A percentile compares a stretch with the other conserved stretches of the same genome.
Evolutionary conservation across 2,113 vertebrate genomes (phyloP).

Genomic region (Speoplatyrhinus poulsoni): DNA sequence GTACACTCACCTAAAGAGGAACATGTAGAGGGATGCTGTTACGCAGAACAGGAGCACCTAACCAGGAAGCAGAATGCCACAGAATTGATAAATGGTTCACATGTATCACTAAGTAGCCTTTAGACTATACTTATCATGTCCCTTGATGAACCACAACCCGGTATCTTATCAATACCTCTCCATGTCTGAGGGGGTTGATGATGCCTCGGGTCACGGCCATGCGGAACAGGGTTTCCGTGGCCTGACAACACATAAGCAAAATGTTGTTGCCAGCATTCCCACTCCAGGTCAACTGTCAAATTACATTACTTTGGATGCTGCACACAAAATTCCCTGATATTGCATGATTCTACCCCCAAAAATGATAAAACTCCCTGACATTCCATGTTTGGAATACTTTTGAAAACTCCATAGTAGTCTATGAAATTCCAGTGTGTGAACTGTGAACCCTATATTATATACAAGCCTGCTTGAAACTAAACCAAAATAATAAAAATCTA

Average conservation of each 20-base stretch:
- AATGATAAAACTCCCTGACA: too few relatives aligned
- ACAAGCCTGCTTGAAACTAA: background rate
- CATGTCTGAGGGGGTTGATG: conserved; percentile 74
- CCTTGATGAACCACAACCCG: too few relatives aligned
- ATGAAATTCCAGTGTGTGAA: too few relatives aligned
- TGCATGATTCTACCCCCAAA: too few relatives aligned
- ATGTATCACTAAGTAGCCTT: background rate
- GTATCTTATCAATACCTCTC: conserved; percentile 67
- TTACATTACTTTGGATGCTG: background rate
- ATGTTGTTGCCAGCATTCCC: background rate
- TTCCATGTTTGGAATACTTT: too few relatives aligned
- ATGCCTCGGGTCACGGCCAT: conserved; percentile 78
- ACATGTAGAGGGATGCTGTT: conserved; percentile 79
- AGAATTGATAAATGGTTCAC: background rate
- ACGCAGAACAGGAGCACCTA: conserved; percentile 80
- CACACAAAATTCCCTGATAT: background rate
- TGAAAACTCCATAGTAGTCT: too few relatives aligned
- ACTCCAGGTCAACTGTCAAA: too few relatives aligned
- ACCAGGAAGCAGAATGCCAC: background rate
- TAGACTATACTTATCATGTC: background rate
- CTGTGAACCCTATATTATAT: too few relatives aligned
- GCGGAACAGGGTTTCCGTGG: conserved; percentile 79
- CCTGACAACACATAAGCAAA: conserved; percentile 52
- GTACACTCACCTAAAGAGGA: conserved; percentile 77
- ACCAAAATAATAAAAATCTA: too few relatives aligned